Percentiles rank a stretch among this genome's conserved stretches.
These are phyloP conservation scores for Cygnus buccinator DNA, from an alignment of 2,113 vertebrate genomes.

Conservation along the genomic window DNA sequence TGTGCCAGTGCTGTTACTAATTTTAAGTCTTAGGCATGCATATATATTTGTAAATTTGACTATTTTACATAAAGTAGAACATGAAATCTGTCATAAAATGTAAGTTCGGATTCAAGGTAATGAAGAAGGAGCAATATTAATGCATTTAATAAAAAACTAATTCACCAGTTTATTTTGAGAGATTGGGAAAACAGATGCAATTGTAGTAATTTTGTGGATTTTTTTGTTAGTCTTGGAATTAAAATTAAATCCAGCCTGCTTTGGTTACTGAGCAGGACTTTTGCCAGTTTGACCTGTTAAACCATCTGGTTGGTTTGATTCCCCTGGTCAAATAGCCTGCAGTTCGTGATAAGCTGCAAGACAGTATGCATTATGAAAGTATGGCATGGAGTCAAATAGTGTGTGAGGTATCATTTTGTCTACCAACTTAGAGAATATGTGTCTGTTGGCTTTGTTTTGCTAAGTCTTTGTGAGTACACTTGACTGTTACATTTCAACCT, in stretches of 20 bases:
- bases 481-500: background rate
- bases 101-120: background rate
- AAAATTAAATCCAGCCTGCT: background rate
- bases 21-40: background rate
- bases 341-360: conserved; percentile 30
- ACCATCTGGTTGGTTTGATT: conserved; percentile 49
- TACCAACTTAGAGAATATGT: background rate
- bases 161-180: background rate
- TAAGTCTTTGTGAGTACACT: background rate
- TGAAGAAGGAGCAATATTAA: background rate
- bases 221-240: conserved; percentile 58
- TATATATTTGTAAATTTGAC: background rate
- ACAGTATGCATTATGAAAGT: background rate
- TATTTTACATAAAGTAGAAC: background rate
- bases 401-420: background rate
- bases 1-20: background rate
- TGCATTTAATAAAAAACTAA: background rate
- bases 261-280: conserved; percentile 26
- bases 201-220: background rate
- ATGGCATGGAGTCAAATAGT: conserved; percentile 24
- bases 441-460: background rate
- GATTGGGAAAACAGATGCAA: background rate
- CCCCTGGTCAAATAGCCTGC: conserved; percentile 40
- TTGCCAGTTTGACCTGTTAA: conserved; percentile 38
- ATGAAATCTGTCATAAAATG: background rate